Evolutionary conservation across 2,797 vertebrate species (phyloP).

Genomic region (Pseudomugil gertrudae): DNA sequence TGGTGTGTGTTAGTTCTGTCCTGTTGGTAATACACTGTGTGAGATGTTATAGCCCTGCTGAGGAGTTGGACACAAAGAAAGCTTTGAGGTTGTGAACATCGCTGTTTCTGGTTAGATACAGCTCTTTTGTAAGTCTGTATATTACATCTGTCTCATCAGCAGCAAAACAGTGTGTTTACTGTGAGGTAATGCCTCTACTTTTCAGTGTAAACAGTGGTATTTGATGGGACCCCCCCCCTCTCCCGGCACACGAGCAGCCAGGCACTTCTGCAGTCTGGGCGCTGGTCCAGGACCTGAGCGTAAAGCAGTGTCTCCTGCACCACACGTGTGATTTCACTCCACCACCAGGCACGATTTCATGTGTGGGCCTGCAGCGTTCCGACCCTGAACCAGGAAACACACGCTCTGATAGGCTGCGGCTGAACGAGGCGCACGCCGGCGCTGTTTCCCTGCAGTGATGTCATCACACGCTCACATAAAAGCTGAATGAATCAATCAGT

Average conservation of each 20-base stretch:
- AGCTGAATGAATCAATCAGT: slow-evolving; percentile 3
- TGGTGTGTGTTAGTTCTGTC: no score
- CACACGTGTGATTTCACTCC: slow-evolving; percentile 79
- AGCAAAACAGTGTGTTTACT: slow-evolving; percentile 11
- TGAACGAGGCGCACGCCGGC: slow-evolving; percentile 37
- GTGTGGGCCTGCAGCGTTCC: slow-evolving; percentile 77
- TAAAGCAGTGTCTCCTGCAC: slow-evolving; percentile 65
- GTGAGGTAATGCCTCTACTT: slow-evolving; percentile 23
- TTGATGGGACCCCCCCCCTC: slow-evolving; percentile 53
- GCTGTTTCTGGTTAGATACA: slow-evolving; percentile 14
- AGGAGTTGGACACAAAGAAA: neutral
- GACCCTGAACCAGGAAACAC: slow-evolving; percentile 55
- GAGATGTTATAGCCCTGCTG: slow-evolving; percentile 8
- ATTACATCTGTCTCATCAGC: neutral
- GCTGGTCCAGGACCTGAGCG: slow-evolving; percentile 74
- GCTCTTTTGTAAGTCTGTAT: neutral
- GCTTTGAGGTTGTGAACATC: no score
- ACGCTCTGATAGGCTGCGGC: slow-evolving; percentile 27
- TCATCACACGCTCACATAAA: slow-evolving; percentile 19
- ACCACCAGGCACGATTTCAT: slow-evolving; percentile 75
- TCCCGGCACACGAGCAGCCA: slow-evolving; percentile 34
- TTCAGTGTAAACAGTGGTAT: slow-evolving; percentile 78
- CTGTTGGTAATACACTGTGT: no score
- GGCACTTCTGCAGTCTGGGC: slow-evolving; percentile 61
- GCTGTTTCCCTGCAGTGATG: slow-evolving; percentile 19